phyloP scores from a whole-genome alignment of 2,888 invertebrate genomes.

The Scelioninae gen. 2 region DNA sequence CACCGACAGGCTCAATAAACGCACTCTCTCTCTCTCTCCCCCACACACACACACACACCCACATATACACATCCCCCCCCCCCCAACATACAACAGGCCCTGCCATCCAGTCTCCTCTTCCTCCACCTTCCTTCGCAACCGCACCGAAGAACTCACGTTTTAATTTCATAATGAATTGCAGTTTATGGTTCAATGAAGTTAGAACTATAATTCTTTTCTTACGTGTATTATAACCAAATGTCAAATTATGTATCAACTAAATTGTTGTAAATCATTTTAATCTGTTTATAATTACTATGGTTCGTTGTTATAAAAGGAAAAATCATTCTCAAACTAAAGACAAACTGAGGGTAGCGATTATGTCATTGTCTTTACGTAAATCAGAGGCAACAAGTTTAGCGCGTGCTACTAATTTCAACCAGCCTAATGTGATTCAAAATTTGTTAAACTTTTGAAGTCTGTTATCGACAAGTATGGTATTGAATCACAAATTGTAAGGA shows the following conservation, averaged over 20 bases:
- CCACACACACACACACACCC: too few species aligned
- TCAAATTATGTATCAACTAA: conserved; percentile 2
- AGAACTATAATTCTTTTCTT: background rate
- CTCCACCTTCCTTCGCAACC: too few species aligned
- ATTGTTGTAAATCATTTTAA: background rate
- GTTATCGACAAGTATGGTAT: conserved; percentile 42
- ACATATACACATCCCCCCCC: too few species aligned
- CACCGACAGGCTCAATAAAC: too few species aligned
- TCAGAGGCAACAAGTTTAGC: conserved; percentile 13
- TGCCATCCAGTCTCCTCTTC: too few species aligned
- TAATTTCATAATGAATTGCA: too few species aligned
- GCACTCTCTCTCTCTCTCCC: too few species aligned
- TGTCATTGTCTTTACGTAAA: conserved; percentile 8
- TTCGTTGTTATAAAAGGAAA: background rate
- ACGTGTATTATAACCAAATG: conserved; percentile 4
- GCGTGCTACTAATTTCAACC: conserved; percentile 10
- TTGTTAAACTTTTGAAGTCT: conserved; percentile 44
- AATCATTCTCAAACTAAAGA: background rate
- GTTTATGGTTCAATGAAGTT: background rate
- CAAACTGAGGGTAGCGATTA: background rate
- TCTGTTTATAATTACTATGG: conserved; percentile 1
- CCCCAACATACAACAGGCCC: too few species aligned
- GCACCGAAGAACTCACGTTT: too few species aligned
- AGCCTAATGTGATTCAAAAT: conserved; percentile 28
- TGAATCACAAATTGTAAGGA: conserved; percentile 53